These are phyloP conservation scores for Saturnia japonica DNA, from an alignment of 2,888 invertebrate genomes.

Conservation along the genomic window DNA sequence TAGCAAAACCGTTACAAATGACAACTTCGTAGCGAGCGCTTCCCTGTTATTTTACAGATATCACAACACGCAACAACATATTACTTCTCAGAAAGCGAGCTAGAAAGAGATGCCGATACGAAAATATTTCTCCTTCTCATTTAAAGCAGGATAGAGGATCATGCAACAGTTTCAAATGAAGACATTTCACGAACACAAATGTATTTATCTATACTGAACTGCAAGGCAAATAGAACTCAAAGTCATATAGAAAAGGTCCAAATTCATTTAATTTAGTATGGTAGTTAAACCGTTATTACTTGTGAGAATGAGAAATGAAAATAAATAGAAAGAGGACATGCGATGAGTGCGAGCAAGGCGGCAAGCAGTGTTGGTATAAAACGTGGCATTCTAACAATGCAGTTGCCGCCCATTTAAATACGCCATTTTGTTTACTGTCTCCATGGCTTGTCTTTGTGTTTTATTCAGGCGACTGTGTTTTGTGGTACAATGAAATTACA, in stretches of 20 bases:
- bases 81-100: conserved; percentile 75
- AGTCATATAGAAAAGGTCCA: conserved; percentile 26
- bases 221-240: conserved; percentile 38
- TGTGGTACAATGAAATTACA: conserved; percentile 74
- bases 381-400: conserved; percentile 66
- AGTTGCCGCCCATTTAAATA: conserved; percentile 81
- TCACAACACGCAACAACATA: conserved; percentile 83
- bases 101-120: conserved; percentile 63
- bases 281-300: conserved; percentile 47
- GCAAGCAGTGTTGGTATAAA: conserved; percentile 52
- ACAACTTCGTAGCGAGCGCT: conserved; percentile 81
- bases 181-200: conserved; percentile 10
- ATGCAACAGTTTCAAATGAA: conserved; percentile 70
- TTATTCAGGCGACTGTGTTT: conserved; percentile 74
- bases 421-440: conserved; percentile 81
- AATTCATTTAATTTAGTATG: conserved; percentile 27
- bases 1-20: conserved; percentile 79
- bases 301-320: conserved; percentile 55
- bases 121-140: conserved; percentile 59
- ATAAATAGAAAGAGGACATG: conserved; percentile 45
- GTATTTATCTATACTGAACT: not conserved
- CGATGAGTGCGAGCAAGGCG: conserved; percentile 58
- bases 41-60: conserved; percentile 83
- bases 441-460: conserved; percentile 67
- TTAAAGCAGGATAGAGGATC: conserved; percentile 59